These are phyloP conservation scores for Dromiciops gliroides DNA, from an alignment of 2,113 vertebrate species.

Conservation along the genomic window DNA sequence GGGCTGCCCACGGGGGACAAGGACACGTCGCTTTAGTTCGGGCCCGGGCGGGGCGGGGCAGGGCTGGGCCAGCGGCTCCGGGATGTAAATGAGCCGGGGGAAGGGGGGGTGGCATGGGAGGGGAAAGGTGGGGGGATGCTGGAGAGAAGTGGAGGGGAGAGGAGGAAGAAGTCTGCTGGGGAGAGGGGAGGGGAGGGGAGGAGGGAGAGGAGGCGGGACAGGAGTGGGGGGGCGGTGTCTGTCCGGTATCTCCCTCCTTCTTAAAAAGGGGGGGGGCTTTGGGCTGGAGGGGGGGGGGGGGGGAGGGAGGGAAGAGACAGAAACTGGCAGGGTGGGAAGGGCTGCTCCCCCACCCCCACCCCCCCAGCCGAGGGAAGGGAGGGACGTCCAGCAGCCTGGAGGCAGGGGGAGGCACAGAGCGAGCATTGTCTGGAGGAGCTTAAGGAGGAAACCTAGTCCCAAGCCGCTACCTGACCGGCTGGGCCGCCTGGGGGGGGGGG, in stretches of 20 bases:
- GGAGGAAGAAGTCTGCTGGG: not conserved
- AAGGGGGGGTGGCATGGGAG: not conserved
- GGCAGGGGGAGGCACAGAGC: not conserved
- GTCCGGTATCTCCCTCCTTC: not conserved
- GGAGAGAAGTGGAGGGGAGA: not conserved
- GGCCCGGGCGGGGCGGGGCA: conserved; percentile 68
- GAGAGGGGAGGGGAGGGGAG: not conserved
- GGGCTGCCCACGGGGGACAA: conserved; percentile 73
- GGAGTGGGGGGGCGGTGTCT: not conserved
- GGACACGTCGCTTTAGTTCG: conserved; percentile 85
- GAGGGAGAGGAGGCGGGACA: not conserved
- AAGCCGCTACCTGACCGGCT: not conserved
- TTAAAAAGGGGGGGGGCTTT: not conserved
- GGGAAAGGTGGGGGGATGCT: conserved; percentile 14
- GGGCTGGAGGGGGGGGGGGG: not conserved
- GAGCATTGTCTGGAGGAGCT: conserved; percentile 21
- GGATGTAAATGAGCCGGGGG: not conserved
- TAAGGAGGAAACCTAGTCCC: conserved; percentile 55
- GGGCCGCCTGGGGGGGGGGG: not conserved
- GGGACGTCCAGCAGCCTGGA: not conserved
- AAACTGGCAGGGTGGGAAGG: not conserved
- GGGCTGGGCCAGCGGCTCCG: conserved; percentile 36
- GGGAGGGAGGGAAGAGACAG: not conserved
- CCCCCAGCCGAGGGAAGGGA: not conserved
- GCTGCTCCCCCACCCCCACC: not conserved